Conservation (phyloP, 2,797 vertebrate genomes). For the Bradypodion ventrale region DNA sequence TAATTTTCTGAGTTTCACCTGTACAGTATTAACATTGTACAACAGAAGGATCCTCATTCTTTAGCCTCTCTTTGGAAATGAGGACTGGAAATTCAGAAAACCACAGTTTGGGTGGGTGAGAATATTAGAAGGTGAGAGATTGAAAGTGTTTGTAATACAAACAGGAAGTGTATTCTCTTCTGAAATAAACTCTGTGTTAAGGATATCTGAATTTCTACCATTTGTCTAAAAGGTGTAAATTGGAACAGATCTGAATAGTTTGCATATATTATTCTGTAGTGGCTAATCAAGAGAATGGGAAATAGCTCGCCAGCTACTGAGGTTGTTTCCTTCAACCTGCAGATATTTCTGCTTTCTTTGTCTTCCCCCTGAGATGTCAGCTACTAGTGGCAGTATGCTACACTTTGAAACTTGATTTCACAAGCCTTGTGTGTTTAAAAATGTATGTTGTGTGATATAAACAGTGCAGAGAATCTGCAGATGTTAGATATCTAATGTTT, state of each 20-base stretch:
- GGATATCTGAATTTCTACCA: background rate
- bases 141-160: background rate
- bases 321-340: background rate
- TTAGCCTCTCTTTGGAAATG: background rate
- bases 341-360: background rate
- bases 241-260: background rate
- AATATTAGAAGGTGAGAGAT: too few species aligned
- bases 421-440: background rate
- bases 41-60: too few species aligned
- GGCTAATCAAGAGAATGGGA: background rate
- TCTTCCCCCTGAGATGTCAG: background rate
- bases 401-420: background rate
- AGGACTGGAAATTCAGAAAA: background rate
- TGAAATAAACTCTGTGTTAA: background rate
- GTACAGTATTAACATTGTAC: background rate
- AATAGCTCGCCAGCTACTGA: background rate
- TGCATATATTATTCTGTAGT: background rate
- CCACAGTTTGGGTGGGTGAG: background rate
- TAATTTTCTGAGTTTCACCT: too few species aligned
- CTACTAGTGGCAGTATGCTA: background rate
- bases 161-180: background rate
- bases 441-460: too few species aligned
- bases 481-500: background rate
- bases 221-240: background rate
- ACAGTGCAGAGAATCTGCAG: too few species aligned